Evolutionary conservation across 2,113 vertebrate genomes (phyloP), one percentile per base, ranked within the genome.

Genomic region (Embiotoca jacksoni): DNA sequence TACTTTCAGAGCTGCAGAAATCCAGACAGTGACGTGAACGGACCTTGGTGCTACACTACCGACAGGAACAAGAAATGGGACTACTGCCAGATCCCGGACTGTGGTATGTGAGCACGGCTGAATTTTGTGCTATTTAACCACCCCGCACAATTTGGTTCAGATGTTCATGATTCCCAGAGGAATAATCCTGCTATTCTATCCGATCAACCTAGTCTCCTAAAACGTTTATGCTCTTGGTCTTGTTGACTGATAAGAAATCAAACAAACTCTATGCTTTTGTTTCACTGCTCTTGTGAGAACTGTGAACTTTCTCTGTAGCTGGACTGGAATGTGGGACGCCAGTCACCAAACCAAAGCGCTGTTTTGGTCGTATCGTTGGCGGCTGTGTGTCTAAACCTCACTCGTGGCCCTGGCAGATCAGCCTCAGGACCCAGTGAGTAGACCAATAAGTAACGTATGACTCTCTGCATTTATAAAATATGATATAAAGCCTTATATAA

Each of bases 381-480:
- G 97, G 97, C 1, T 99, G 98, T 32, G 15, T 94, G 72, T 94
- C 97, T 0, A 89, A 90, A 60, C 63, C 96, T 1, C 87, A 98
- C 77, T 99, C 98, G 1, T 99, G 98, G 98, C 98, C 98, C 36
- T 99, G 98, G 98, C 98, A 99, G 72, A 93, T 98, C 92, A 99
- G 98, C 78, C 95, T 99, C 4, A 91, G 97, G 30, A 96, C 93
- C 72, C 95, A 71, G 98, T 99, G 75, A 81, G 87, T 61, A 16
- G 13, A 44, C 4, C 3, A 11, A 11, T 3, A 44, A 44, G 41
- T 9, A 2, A 23, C 23, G 23, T 23, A 23, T 23, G 41, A 44
- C 41, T 44, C 23, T 44, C 10, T 4, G 41, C 10, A 11, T 6
- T 11, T 44, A 2, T 13, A 3, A 44, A 44, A 44, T 44, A 44